These are phyloP conservation scores for Pogona vitticeps DNA, from an alignment of 2,113 vertebrate species.

Conservation along the genomic window DNA sequence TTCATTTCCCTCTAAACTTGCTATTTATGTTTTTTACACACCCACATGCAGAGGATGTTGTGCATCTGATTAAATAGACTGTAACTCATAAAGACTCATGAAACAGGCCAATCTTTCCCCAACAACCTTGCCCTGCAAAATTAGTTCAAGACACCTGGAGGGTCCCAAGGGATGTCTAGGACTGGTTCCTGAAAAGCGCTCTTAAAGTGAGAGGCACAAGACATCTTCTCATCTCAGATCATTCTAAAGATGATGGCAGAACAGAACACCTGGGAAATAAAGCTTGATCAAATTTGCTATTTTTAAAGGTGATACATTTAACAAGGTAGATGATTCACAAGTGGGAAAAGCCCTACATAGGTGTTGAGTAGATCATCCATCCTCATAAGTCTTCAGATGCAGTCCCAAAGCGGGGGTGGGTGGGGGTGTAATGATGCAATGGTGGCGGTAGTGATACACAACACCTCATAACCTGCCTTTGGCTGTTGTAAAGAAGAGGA, in stretches of 20 bases:
- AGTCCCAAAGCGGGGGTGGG: too few species aligned
- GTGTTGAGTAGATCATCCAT: neutral
- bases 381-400: neutral
- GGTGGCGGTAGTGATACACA: too few species aligned
- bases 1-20: too few species aligned
- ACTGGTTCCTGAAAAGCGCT: neutral
- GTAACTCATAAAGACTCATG: too few species aligned
- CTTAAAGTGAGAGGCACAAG: neutral
- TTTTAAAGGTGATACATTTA: conserved; percentile 22
- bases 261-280: conserved; percentile 5
- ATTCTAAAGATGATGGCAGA: conserved; percentile 16
- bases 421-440: too few species aligned
- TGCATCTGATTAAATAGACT: too few species aligned
- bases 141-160: neutral
- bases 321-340: neutral
- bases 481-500: neutral
- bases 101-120: too few species aligned
- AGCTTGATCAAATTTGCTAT: neutral
- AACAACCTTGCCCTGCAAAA: too few species aligned
- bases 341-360: neutral
- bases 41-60: too few species aligned
- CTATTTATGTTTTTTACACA: too few species aligned
- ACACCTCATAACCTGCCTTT: neutral
- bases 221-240: neutral
- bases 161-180: neutral